phyloP scores from a whole-genome alignment of 1,140 invertebrate species.

The Lasioglossum baleicum region DNA sequence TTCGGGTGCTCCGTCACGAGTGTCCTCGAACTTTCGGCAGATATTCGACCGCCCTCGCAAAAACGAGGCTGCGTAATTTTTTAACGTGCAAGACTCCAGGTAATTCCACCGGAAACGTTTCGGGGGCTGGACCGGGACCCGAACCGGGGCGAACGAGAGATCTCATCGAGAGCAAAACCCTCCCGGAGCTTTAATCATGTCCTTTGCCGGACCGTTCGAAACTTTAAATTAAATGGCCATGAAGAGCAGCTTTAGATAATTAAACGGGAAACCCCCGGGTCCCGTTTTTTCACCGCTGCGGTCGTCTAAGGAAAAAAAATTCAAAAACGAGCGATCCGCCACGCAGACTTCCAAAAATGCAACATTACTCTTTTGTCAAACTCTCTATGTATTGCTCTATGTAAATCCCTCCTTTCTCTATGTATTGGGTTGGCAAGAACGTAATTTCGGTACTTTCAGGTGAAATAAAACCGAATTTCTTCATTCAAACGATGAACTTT shows the following conservation, averaged over 20 bases:
- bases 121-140: background rate
- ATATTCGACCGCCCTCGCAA: background rate
- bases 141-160: background rate
- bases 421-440: no score
- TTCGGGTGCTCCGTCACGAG: background rate
- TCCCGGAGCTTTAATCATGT: constrained; percentile 18
- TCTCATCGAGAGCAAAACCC: background rate
- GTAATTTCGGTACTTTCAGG: no score
- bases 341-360: background rate
- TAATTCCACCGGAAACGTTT: background rate
- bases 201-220: constrained; percentile 12
- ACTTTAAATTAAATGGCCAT: constrained; percentile 34
- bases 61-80: background rate
- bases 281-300: background rate
- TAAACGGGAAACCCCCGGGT: constrained; percentile 8
- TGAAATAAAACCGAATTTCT: no score
- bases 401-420: no score
- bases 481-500: no score
- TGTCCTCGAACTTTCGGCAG: background rate
- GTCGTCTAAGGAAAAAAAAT: background rate
- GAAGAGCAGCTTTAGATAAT: constrained; percentile 20
- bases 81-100: background rate
- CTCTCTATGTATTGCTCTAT: no score
- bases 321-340: no score
- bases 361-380: no score